Conservation (phyloP, 2,113 vertebrate species). For the Agelaius phoeniceus region DNA sequence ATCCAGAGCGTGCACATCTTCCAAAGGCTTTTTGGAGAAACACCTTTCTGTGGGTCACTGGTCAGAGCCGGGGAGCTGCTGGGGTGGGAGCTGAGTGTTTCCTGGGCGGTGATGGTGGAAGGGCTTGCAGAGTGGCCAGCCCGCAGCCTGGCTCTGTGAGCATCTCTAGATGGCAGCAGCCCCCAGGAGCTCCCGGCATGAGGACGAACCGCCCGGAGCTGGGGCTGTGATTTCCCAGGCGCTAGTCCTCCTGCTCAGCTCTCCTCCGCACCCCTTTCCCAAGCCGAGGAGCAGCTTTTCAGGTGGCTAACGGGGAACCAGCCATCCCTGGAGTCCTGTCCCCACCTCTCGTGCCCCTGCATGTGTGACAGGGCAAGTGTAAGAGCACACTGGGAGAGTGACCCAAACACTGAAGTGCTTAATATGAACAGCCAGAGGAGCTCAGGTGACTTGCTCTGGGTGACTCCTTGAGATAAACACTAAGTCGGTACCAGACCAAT, state of each 20-base stretch:
- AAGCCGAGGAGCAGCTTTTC: neutral
- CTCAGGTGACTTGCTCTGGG: neutral
- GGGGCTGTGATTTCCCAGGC: neutral
- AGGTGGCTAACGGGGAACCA: fast-evolving
- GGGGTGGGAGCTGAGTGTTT: neutral
- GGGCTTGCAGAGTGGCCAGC: neutral
- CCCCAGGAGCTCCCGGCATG: slow-evolving; percentile 36
- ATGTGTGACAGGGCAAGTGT: neutral
- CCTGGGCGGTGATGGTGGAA: neutral
- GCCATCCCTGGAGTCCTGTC: fast-evolving
- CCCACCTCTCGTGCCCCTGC: neutral
- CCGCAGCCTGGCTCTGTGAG: neutral
- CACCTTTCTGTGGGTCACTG: neutral
- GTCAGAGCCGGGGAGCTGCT: neutral
- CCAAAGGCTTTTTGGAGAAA: neutral
- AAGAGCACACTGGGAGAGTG: fast-evolving
- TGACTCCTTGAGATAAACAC: fast-evolving
- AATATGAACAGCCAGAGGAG: neutral
- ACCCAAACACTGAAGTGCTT: neutral
- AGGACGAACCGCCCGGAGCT: neutral
- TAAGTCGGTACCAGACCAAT: neutral
- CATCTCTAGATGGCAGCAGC: slow-evolving; percentile 65
- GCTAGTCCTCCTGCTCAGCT: neutral
- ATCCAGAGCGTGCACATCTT: fast-evolving
- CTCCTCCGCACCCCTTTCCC: neutral